These are phyloP conservation scores for Tricholauxania praeusta DNA, from an alignment of 2,888 invertebrate species.

Conservation along the genomic window DNA sequence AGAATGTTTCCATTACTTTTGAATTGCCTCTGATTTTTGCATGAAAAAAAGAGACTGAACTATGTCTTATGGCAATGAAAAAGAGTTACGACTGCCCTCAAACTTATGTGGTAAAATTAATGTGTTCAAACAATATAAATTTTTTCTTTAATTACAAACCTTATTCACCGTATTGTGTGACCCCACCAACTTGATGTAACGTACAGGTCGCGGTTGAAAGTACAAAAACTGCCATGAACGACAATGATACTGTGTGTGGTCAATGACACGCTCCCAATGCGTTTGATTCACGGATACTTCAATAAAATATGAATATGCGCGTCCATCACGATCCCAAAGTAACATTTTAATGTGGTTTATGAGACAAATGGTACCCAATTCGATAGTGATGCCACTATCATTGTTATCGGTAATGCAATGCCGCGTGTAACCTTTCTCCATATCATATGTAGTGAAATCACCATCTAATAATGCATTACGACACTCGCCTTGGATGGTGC, in stretches of 20 bases:
- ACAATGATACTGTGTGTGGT: conserved; percentile 92
- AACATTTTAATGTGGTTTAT: conserved; percentile 93
- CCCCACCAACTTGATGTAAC: conserved; percentile 85
- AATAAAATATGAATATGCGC: conserved; percentile 70
- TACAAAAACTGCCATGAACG: conserved; percentile 97
- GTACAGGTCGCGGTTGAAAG: conserved; percentile 90
- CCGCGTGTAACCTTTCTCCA: conserved; percentile 92
- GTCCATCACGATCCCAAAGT: conserved; percentile 93
- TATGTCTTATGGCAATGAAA: too few species aligned
- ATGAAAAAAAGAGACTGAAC: too few species aligned
- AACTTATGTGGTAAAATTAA: too few species aligned
- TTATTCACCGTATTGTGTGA: conserved; percentile 96
- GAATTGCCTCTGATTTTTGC: too few species aligned
- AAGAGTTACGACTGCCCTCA: too few species aligned
- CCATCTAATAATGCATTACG: conserved; percentile 90
- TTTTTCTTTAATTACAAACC: conserved; percentile 68
- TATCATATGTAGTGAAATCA: conserved; percentile 87
- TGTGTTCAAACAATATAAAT: neutral
- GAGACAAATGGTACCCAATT: conserved; percentile 86
- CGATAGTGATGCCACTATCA: conserved; percentile 86
- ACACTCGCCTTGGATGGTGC: conserved; percentile 92
- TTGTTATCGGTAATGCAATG: conserved; percentile 86
- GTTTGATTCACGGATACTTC: conserved; percentile 95
- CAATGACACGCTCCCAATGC: conserved; percentile 94
- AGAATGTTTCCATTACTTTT: too few species aligned